Base-by-base conservation (phyloP, 2,888 invertebrate genomes). In the Brachypalpus laphriformis region DNA sequence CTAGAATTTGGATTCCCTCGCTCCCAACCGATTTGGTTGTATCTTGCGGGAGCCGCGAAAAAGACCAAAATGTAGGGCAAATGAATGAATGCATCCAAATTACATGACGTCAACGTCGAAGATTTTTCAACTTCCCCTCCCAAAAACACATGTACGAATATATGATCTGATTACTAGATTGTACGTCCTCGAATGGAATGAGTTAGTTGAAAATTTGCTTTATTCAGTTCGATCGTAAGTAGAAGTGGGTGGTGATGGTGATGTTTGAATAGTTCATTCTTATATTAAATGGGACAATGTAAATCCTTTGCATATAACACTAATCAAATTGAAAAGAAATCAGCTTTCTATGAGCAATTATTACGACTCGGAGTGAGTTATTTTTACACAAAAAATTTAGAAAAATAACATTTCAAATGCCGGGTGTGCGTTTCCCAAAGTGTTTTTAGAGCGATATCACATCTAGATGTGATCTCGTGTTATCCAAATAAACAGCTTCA, bases 321-420 rank as follows among this genome's bases (percentile, higher is more conserved):
- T 8, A 47, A 37, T 25, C 34, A 3, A n/a, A 22, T 7, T 22
- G n/a, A 18, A 66, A 20, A 65, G 18, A 16, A 31, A 68, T 11
- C 42, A 57, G 34, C 63, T 28, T 49, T 45, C 49, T 66, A 76
- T 77, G 77, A 70, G 77, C 61, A 70, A 40, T 42, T 68, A 77
- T 22, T 70, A 54, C 77, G 68, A 70, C 16, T 77, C 77, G 59
- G 68, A 77, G 77, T 77, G 54, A 77, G 77, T 70, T 76, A 57
- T 76, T 76, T 77, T 68, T 77, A 22, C 11, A 28, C 20, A 56
- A 45, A 31, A 18, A 25, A 34, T 25, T 25, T 25, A 4, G 57
- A 45, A 37, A 56, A 56, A 47, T n/a, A 45, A 11, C 34, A n/a
- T 37, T 37, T 37, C 3, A n/a, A 59, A 18, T 63, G 42, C 25